Base-by-base conservation (phyloP, 2,797 vertebrate genomes). In the Gymnothorax javanicus region DNA sequence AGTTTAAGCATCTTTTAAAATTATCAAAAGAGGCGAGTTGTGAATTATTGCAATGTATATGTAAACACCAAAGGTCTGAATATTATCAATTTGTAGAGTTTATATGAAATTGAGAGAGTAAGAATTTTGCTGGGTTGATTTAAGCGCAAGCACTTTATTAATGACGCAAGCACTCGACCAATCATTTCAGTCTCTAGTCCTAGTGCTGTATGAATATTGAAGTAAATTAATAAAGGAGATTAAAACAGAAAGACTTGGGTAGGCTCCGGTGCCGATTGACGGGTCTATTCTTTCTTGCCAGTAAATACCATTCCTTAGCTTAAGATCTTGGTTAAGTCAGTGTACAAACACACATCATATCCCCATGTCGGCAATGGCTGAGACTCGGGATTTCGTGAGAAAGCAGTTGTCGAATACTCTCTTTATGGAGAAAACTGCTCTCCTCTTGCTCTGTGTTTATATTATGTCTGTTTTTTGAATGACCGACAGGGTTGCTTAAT, bases 11-110 rank as follows among this genome's bases (percentile, higher is more conserved):
- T 77, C 81, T 86, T 69, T 3, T 50, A 2, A 59, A 11, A 27
- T 13, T 71, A 13, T 83, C 12, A 33, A 43, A 83, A 73, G 73
- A 83, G n/a, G 50, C 12, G 43, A 52, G 64, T 83, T 9, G 23
- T 43, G 20, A 82, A 20, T 69, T 27, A 64, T 83, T 82, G 82
- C 82, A 62, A 69, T 83, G 33, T 43, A 43, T 83, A 83, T 62
- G 23, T 9, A 86, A 23, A 62, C 57, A 86, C n/a, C 17, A 58
- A 60, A 50, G 20, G n/a, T 81, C 60, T 56, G 15, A 25, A 75
- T 4, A 75, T 75, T 75, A 75, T 75, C 13, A 33, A 23, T 79
- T 79, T 52, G 43, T 79, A 33, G 17, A 52, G 15, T 1, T 20
- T 20, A 54, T 52, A 52, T n/a, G 33, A 43, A 43, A 43, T 2